These are phyloP conservation scores for Girardinichthys multiradiatus DNA, from an alignment of 2,113 vertebrate species.

Conservation along the genomic window DNA sequence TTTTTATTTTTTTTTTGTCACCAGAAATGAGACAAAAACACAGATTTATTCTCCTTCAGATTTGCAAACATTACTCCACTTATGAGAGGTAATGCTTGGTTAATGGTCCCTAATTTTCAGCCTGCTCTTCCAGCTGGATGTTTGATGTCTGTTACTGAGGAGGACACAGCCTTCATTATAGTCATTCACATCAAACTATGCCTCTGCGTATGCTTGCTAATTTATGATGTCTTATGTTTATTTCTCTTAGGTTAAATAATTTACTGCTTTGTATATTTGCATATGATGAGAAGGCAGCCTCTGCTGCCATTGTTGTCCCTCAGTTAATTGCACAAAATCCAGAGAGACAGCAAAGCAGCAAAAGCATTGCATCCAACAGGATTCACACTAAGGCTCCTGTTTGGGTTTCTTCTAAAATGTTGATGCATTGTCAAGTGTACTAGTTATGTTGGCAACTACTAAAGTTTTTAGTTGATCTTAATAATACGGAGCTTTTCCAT, in stretches of 20 bases:
- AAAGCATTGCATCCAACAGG: conserved; percentile 28
- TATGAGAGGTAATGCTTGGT: conserved; percentile 21
- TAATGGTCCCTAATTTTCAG: conserved; percentile 38
- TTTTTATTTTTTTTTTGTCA: no score
- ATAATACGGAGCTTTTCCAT: conserved; percentile 15
- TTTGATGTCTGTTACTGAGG: conserved; percentile 30
- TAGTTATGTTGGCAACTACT: conserved; percentile 40
- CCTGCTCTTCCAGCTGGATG: conserved; percentile 39
- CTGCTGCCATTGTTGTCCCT: conserved; percentile 62
- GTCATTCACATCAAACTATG: conserved; percentile 67
- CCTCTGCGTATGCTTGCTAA: conserved; percentile 58
- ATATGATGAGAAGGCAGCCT: conserved; percentile 70
- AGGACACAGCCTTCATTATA: conserved; percentile 55
- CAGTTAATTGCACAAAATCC: conserved; percentile 49
- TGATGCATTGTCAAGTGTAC: conserved; percentile 53
- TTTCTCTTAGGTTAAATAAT: conserved; percentile 73
- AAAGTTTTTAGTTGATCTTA: conserved; percentile 21
- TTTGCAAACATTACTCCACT: conserved; percentile 26
- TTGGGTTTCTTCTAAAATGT: conserved; percentile 49
- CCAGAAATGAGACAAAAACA: conserved; percentile 26
- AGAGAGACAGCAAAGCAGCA: conserved; percentile 27
- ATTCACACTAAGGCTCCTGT: conserved; percentile 38
- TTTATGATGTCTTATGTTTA: conserved; percentile 67
- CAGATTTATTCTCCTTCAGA: conserved; percentile 20
- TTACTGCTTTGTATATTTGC: conserved; percentile 73